phyloP scores from a whole-genome alignment of 2,888 invertebrate species.

The Halictus ligatus region DNA sequence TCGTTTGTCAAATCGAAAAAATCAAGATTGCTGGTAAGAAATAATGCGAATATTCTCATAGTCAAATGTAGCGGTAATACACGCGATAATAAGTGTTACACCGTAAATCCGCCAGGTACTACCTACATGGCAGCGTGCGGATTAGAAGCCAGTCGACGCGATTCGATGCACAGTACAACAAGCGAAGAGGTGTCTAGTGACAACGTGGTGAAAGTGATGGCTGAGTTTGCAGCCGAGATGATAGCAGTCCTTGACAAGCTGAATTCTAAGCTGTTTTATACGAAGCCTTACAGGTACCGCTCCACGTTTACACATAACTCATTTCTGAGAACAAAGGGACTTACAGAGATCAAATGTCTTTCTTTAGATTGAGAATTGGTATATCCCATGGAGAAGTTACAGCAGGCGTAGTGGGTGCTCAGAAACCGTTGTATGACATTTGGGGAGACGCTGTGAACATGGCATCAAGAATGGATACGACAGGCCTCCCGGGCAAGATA shows the following conservation, averaged over 20 bases:
- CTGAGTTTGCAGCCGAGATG: slow-evolving; percentile 91
- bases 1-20: slow-evolving; percentile 92
- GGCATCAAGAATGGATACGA: slow-evolving; percentile 98
- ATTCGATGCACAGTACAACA: slow-evolving; percentile 84
- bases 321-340: not conserved
- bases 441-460: slow-evolving; percentile 99
- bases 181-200: slow-evolving; percentile 74
- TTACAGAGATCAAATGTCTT: not conserved
- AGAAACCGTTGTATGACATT: slow-evolving; percentile 97
- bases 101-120: slow-evolving; percentile 85
- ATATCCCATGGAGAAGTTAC: slow-evolving; percentile 96
- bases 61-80: not conserved
- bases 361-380: slow-evolving; percentile 86
- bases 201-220: slow-evolving; percentile 86
- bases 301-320: not conserved
- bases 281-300: slow-evolving; percentile 78
- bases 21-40: slow-evolving; percentile 95
- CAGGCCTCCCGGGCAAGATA: slow-evolving; percentile 92
- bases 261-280: slow-evolving; percentile 86
- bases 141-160: slow-evolving; percentile 90
- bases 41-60: not conserved
- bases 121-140: slow-evolving; percentile 99
- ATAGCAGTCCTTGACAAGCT: slow-evolving; percentile 88
- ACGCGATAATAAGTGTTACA: not conserved
- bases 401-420: slow-evolving; percentile 97